Percentiles rank a stretch among this genome's conserved stretches.
Conservation (phyloP, 2,113 vertebrate genomes). For the Pseudorectes ferrugineus region DNA sequence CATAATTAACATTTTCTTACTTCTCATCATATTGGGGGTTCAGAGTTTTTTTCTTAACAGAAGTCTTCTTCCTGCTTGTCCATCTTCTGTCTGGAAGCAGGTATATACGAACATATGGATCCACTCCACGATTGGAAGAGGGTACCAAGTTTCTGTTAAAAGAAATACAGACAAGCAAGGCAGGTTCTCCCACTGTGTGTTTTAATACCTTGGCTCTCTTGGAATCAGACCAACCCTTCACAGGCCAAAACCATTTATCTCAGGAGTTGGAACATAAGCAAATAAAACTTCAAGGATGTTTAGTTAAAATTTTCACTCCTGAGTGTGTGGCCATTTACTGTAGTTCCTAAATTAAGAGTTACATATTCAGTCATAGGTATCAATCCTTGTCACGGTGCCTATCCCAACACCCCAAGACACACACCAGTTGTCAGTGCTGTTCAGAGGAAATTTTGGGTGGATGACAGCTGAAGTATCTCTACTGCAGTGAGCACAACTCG, state of each 20-base stretch:
- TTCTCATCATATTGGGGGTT: slow-evolving; percentile 88
- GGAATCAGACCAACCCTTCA: background rate
- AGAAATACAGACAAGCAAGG: background rate
- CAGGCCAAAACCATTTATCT: background rate
- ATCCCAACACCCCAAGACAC: background rate
- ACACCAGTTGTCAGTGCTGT: background rate
- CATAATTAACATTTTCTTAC: slow-evolving; percentile 63
- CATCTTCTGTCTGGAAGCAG: slow-evolving; percentile 90
- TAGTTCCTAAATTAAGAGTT: background rate
- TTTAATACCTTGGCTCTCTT: background rate
- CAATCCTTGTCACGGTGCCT: background rate
- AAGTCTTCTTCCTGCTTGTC: slow-evolving; percentile 85
- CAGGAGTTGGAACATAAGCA: background rate
- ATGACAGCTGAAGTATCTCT: background rate
- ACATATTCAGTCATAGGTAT: background rate
- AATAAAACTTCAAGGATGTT: background rate
- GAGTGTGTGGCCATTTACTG: background rate
- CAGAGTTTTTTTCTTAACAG: slow-evolving; percentile 83
- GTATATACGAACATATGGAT: slow-evolving; percentile 91
- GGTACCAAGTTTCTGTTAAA: slow-evolving; percentile 81
- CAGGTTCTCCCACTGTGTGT: background rate
- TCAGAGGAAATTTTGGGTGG: background rate
- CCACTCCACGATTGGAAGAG: slow-evolving; percentile 80
- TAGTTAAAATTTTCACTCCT: background rate
- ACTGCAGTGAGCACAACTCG: rapidly evolving